phyloP scores from a whole-genome alignment of 2,888 invertebrate genomes.

The Hymenopus coronatus region DNA sequence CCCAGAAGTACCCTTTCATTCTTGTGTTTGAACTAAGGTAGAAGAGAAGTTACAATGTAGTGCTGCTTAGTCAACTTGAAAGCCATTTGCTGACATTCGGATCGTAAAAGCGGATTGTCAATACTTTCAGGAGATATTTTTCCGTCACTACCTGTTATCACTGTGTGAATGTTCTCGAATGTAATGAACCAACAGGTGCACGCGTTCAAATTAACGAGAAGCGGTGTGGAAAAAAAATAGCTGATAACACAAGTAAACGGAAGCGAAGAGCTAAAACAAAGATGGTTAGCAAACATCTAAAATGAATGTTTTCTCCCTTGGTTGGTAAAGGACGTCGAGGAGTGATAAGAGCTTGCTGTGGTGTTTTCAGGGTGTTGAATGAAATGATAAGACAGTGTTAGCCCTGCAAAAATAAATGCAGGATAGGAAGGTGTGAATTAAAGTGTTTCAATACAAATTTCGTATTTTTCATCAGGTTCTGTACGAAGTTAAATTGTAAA shows the following conservation, averaged over 20 bases:
- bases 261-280: background rate
- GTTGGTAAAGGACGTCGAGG: background rate
- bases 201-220: background rate
- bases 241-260: background rate
- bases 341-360: background rate
- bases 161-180: background rate
- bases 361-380: background rate
- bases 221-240: background rate
- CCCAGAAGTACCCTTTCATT: background rate
- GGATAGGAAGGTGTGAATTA: background rate
- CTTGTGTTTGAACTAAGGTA: background rate
- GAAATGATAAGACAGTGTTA: background rate
- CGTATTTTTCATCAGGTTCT: background rate
- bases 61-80: background rate
- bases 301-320: background rate
- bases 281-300: background rate
- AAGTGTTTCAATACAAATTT: background rate
- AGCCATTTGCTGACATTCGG: background rate
- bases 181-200: background rate
- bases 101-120: background rate
- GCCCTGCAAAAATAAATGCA: background rate
- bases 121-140: background rate
- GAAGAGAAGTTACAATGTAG: background rate
- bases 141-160: background rate
- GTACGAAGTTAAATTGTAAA: too few species aligned